Evolutionary conservation across 92 coral and sea anemone genomes (phyloP).

Genomic region (Epizoanthus rinbou): DNA sequence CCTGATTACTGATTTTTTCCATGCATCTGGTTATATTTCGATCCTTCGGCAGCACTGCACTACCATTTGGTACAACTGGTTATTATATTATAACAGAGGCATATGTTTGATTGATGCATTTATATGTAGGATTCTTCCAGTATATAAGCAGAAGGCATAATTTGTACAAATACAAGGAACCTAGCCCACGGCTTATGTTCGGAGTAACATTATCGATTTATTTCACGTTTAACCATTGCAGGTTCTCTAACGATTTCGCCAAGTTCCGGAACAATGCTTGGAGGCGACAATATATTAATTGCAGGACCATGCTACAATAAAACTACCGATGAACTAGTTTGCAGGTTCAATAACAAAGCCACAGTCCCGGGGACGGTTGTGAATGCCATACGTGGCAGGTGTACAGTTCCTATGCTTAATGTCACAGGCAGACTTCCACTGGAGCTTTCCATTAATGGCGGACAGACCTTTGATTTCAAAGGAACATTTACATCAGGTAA

Average conservation of each 20-base stretch:
- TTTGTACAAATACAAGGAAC: too few relatives aligned
- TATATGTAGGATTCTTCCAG: too few relatives aligned
- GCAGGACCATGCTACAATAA: conserved; percentile 57
- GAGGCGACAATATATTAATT: conserved; percentile 46
- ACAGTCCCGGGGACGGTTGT: conserved; percentile 57
- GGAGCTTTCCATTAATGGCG: conserved; percentile 73
- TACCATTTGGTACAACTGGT: too few relatives aligned
- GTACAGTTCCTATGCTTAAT: conserved; percentile 73
- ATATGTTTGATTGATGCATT: too few relatives aligned
- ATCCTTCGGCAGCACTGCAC: too few relatives aligned
- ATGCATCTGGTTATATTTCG: too few relatives aligned
- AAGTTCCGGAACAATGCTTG: conserved; percentile 52
- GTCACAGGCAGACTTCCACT: conserved; percentile 69
- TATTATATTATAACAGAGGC: too few relatives aligned
- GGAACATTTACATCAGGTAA: conserved; percentile 75
- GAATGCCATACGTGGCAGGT: conserved; percentile 56
- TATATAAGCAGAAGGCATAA: too few relatives aligned
- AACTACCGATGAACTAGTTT: conserved; percentile 61
- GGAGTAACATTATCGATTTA: too few relatives aligned
- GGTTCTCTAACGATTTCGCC: conserved; percentile 41
- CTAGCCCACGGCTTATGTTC: too few relatives aligned
- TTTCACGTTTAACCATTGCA: background rate
- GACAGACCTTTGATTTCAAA: conserved; percentile 59
- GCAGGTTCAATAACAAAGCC: conserved; percentile 60
- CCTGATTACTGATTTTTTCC: too few relatives aligned